Percentiles rank a stretch among this genome's conserved stretches.
Evolutionary conservation across 1,140 invertebrate genomes (phyloP).

Genomic region (Zaprionus ornatus): DNA sequence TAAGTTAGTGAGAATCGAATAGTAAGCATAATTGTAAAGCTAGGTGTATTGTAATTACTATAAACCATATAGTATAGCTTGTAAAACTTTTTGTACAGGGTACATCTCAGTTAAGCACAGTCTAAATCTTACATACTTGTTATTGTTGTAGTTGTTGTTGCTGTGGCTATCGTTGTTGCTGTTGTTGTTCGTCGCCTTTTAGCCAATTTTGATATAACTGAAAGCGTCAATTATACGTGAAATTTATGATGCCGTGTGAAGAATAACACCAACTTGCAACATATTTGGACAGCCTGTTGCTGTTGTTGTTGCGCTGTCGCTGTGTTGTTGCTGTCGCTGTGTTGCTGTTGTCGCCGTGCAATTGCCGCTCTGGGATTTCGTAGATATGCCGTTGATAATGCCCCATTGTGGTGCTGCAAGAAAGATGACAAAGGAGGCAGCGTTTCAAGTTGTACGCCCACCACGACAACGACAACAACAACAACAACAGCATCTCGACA

Average conservation of each 20-base stretch:
- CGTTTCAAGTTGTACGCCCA: conserved; percentile 62
- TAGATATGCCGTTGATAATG: conserved; percentile 75
- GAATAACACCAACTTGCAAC: conserved; percentile 82
- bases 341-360: conserved; percentile 32
- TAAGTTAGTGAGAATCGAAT: no score
- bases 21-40: no score
- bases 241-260: conserved; percentile 83
- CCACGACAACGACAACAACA: conserved; percentile 35
- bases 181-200: conserved; percentile 59
- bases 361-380: conserved; percentile 52
- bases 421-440: conserved; percentile 76
- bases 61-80: no score
- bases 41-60: no score
- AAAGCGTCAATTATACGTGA: conserved; percentile 83
- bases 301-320: conserved; percentile 29
- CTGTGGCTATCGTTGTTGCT: conserved; percentile 5
- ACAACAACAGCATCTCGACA: conserved; percentile 1
- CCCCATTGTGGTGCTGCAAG: conserved; percentile 71
- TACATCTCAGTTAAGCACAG: no score
- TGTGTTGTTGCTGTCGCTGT: background rate
- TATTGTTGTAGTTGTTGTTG: conserved; percentile 13
- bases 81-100: no score
- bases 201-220: conserved; percentile 82
- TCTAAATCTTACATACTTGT: no score
- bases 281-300: conserved; percentile 74